Evolutionary conservation across 2,888 invertebrate genomes (phyloP).

Genomic region (Ellobium chinense): DNA sequence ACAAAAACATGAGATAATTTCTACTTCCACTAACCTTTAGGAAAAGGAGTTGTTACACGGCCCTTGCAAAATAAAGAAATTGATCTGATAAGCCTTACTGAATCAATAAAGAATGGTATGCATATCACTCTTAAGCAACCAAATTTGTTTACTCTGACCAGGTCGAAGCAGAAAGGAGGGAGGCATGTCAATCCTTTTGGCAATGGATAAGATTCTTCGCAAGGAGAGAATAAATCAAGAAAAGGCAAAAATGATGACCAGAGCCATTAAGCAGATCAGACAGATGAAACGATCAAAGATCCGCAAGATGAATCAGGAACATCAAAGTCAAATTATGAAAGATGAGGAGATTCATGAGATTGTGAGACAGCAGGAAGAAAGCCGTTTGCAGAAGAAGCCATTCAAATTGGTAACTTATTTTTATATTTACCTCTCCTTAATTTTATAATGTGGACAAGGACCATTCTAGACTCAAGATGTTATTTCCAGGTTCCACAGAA

Average conservation of each 20-base stretch:
- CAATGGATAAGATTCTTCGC: constrained; percentile 45
- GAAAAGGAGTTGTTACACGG: too few relatives aligned
- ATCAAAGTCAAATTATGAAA: constrained; percentile 44
- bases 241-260: constrained; percentile 50
- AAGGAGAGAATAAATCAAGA: constrained; percentile 51
- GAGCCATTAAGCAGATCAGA: constrained; percentile 45
- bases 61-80: too few relatives aligned
- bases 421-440: too few relatives aligned
- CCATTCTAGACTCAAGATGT: too few relatives aligned
- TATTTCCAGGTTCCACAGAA: too few relatives aligned
- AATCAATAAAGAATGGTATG: too few relatives aligned
- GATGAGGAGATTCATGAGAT: constrained; percentile 44
- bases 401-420: constrained; percentile 31
- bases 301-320: constrained; percentile 4
- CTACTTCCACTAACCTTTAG: too few relatives aligned
- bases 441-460: too few relatives aligned
- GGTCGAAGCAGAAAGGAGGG: constrained; percentile 55
- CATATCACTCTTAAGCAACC: too few relatives aligned
- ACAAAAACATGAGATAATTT: too few relatives aligned
- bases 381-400: background rate
- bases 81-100: too few relatives aligned
- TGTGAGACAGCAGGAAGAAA: constrained; percentile 34
- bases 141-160: constrained; percentile 35
- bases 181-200: constrained; percentile 51
- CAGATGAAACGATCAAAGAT: constrained; percentile 35